A percentile compares a stretch with the other conserved stretches of the same genome.
phyloP scores from a whole-genome alignment of 2,888 invertebrate genomes.

The Spodoptera littoralis region DNA sequence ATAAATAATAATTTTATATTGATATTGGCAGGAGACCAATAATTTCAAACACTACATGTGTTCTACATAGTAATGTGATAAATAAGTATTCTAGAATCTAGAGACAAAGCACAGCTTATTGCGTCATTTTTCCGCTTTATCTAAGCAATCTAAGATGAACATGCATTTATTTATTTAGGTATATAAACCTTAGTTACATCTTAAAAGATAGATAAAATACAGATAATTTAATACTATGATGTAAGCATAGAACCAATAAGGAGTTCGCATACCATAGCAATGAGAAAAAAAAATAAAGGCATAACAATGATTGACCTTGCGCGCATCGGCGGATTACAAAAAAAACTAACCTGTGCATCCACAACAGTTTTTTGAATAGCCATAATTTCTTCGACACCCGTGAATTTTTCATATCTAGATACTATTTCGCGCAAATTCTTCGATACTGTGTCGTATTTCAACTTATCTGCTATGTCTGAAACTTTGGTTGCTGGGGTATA shows the following conservation, averaged over 20 bases:
- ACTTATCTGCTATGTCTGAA: constrained; percentile 78
- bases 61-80: too few species aligned
- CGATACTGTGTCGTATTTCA: constrained; percentile 74
- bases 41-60: too few species aligned
- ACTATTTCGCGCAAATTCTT: constrained; percentile 84
- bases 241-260: too few species aligned
- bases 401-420: constrained; percentile 91
- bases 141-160: too few species aligned
- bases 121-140: too few species aligned
- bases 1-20: too few species aligned
- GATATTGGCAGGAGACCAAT: too few species aligned
- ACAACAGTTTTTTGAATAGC: constrained; percentile 92
- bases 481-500: constrained; percentile 78
- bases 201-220: too few species aligned
- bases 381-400: constrained; percentile 94
- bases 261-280: neutral
- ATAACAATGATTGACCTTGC: constrained; percentile 27
- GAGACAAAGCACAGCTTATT: too few species aligned
- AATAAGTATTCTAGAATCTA: too few species aligned
- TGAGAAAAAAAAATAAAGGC: constrained; percentile 5
- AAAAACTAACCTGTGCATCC: constrained; percentile 88
- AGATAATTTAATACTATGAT: constrained; percentile 2
- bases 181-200: too few species aligned
- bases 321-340: neutral
- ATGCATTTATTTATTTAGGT: too few species aligned